phyloP scores from a whole-genome alignment of 2,888 invertebrate genomes.

The Nemurella pictetii region DNA sequence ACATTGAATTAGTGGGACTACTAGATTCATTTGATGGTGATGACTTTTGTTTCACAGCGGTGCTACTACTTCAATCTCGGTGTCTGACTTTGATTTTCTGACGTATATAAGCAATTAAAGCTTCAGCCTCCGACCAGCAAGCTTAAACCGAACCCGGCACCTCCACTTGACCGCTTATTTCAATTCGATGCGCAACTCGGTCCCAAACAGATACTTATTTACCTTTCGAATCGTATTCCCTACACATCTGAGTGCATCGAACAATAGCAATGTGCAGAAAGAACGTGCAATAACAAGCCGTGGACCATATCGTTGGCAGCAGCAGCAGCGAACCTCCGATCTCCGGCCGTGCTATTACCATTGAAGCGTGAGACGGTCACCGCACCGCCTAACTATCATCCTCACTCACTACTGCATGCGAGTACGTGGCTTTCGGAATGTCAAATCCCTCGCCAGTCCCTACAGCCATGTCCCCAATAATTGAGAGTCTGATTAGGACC shows the following conservation, averaged over 20 bases:
- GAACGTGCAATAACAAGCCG: neutral
- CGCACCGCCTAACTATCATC: neutral
- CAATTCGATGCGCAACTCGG: no score
- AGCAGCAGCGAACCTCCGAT: neutral
- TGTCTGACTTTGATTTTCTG: neutral
- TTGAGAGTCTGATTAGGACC: slow-evolving; percentile 14
- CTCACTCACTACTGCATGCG: slow-evolving; percentile 29
- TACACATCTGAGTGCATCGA: neutral
- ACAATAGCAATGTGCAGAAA: neutral
- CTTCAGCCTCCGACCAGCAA: neutral
- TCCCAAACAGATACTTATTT: no score
- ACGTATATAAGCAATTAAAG: neutral
- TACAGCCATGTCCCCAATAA: slow-evolving; percentile 22
- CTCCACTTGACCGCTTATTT: neutral
- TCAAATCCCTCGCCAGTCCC: neutral
- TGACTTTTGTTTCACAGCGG: neutral
- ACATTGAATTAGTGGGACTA: slow-evolving; percentile 2
- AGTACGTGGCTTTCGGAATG: slow-evolving; percentile 26
- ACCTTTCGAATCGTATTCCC: neutral
- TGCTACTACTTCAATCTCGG: neutral
- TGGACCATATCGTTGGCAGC: neutral
- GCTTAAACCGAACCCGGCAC: neutral
- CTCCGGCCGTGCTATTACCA: neutral
- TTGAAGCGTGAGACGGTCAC: slow-evolving; percentile 24
- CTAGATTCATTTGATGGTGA: neutral